phyloP scores from a whole-genome alignment of 2,113 vertebrate species.

The Stigmatopora nigra region DNA sequence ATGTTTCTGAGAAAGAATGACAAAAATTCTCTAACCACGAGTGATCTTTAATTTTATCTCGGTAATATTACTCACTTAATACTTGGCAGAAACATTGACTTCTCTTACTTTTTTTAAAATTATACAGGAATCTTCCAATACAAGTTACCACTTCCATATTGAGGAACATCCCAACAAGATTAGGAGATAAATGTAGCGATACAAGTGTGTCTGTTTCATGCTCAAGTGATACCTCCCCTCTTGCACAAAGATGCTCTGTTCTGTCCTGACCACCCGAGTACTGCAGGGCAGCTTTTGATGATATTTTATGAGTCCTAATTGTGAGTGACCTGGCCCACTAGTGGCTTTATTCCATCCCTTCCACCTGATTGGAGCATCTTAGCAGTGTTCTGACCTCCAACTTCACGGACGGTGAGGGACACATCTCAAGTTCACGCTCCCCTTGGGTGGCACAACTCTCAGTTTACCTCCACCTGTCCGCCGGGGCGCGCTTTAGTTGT shows the following conservation, averaged over 20 bases:
- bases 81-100: neutral
- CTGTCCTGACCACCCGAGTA: constrained; percentile 58
- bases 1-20: neutral
- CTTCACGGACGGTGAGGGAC: constrained; percentile 68
- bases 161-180: neutral
- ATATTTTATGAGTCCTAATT: constrained; percentile 76
- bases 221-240: constrained; percentile 30
- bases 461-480: constrained; percentile 73
- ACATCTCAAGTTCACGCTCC: constrained; percentile 73
- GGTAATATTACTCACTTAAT: neutral
- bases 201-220: constrained; percentile 65
- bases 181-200: constrained; percentile 27
- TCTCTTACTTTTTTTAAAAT: neutral
- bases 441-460: constrained; percentile 71
- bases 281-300: constrained; percentile 58
- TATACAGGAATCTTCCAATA: neutral
- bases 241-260: constrained; percentile 64
- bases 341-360: constrained; percentile 60
- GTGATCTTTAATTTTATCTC: neutral
- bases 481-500: constrained; percentile 51
- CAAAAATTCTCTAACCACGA: neutral
- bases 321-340: constrained; percentile 53
- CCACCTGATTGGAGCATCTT: constrained; percentile 39
- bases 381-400: constrained; percentile 63
- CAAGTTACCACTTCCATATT: neutral